These are phyloP conservation scores for Hippocampus mohnikei DNA, from an alignment of 2,113 vertebrate genomes.

Conservation along the genomic window DNA sequence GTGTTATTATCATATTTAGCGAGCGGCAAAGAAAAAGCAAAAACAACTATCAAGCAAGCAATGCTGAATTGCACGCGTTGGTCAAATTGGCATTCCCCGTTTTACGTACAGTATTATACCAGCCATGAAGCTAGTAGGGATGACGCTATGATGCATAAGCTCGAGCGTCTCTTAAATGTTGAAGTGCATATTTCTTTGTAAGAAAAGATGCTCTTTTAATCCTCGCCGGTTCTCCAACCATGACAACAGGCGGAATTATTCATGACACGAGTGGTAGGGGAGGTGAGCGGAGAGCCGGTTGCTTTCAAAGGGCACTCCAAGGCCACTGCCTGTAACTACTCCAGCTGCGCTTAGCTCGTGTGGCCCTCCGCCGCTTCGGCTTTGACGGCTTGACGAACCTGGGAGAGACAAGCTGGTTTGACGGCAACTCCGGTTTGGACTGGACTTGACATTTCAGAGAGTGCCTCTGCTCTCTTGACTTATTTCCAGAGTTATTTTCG, in stretches of 20 bases:
- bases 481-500: slow-evolving; percentile 2
- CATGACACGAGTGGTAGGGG: background rate
- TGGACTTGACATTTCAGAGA: background rate
- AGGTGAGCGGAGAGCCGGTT: background rate
- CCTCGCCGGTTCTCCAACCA: background rate
- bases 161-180: background rate
- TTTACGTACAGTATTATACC: background rate
- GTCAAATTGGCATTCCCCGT: background rate
- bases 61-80: background rate
- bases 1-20: too few relatives aligned
- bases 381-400: background rate
- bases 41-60: too few relatives aligned
- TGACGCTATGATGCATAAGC: background rate
- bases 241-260: background rate
- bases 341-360: slow-evolving; percentile 2
- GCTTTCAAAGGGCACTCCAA: background rate
- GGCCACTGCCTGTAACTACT: background rate
- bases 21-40: too few relatives aligned
- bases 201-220: background rate
- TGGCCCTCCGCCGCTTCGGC: background rate
- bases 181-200: background rate
- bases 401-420: background rate
- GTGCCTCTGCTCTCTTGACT: background rate
- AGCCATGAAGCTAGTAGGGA: background rate
- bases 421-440: background rate